Conservation (phyloP, 2,888 invertebrate genomes). For the Mesorhabditis spiculigera region DNA sequence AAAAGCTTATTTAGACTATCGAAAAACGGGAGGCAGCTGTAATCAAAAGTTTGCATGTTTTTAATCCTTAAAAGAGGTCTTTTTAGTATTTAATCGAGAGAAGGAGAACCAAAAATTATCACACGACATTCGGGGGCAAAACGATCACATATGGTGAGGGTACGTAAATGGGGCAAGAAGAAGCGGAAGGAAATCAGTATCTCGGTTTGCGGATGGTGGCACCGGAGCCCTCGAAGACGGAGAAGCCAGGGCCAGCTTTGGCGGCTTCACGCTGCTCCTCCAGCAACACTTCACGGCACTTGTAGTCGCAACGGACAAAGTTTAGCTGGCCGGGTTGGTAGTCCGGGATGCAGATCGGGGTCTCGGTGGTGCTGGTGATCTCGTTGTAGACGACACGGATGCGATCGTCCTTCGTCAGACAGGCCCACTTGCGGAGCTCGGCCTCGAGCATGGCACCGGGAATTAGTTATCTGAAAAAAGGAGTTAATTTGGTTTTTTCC, state of each 20-base stretch:
- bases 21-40: too few relatives aligned
- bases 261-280: slow-evolving; percentile 32
- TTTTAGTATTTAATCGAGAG: too few relatives aligned
- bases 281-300: slow-evolving; percentile 41
- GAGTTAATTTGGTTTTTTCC: background rate
- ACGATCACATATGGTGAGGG: too few relatives aligned
- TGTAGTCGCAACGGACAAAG: slow-evolving; percentile 54
- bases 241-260: slow-evolving; percentile 11
- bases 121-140: too few relatives aligned
- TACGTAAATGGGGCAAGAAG: too few relatives aligned
- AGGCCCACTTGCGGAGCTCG: slow-evolving; percentile 89
- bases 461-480: slow-evolving; percentile 9
- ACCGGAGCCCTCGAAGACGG: slow-evolving; percentile 28
- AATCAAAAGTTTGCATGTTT: too few relatives aligned
- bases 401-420: slow-evolving; percentile 87
- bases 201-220: slow-evolving; percentile 18
- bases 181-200: background rate
- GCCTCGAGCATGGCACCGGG: slow-evolving; percentile 73
- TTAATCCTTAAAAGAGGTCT: too few relatives aligned
- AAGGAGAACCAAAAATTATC: too few relatives aligned
- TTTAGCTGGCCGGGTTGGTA: slow-evolving; percentile 44
- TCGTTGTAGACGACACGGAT: slow-evolving; percentile 74
- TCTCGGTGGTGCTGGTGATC: slow-evolving; percentile 10
- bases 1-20: too few relatives aligned
- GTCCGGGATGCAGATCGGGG: slow-evolving; percentile 36